Percentiles rank a stretch among this genome's conserved stretches.
These are phyloP conservation scores for Collichthys lucidus DNA, from an alignment of 2,113 vertebrate species.

Conservation along the genomic window DNA sequence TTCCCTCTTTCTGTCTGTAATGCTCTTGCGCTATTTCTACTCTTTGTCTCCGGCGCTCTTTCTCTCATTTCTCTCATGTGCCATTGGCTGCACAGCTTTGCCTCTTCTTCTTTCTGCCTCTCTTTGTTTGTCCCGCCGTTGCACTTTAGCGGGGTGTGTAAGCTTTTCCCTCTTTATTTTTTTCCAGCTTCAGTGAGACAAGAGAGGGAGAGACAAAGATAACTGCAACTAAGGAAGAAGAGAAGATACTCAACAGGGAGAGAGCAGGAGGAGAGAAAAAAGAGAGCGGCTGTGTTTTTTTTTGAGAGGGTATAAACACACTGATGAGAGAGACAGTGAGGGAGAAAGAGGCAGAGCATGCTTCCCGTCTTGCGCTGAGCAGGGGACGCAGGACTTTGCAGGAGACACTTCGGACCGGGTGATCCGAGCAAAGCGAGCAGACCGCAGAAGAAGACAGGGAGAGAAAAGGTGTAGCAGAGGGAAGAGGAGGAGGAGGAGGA, in stretches of 20 bases:
- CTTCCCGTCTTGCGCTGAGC: constrained; percentile 49
- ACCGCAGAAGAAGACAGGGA: constrained; percentile 32
- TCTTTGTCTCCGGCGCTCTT: constrained; percentile 75
- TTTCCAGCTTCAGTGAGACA: constrained; percentile 38
- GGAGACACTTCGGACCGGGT: constrained; percentile 52
- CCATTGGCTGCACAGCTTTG: constrained; percentile 67
- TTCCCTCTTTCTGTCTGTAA: constrained; percentile 61
- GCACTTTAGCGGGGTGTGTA: constrained; percentile 55
- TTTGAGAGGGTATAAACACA: constrained; percentile 22
- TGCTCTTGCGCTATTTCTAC: constrained; percentile 62
- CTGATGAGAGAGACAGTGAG: constrained; percentile 46
- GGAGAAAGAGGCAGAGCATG: constrained; percentile 43
- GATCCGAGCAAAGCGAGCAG: constrained; percentile 29
- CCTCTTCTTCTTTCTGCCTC: constrained; percentile 49
- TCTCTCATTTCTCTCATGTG: constrained; percentile 64
- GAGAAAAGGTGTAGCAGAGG: constrained; percentile 57
- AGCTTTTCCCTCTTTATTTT: constrained; percentile 29
- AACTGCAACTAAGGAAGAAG: constrained; percentile 29
- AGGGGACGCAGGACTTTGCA: constrained; percentile 50
- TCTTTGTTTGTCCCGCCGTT: constrained; percentile 61
- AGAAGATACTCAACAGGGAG: constrained; percentile 31
- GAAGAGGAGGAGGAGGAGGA: constrained; percentile 25
- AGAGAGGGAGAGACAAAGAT: constrained; percentile 49
- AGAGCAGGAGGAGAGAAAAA: background rate
- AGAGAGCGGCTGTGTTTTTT: constrained; percentile 24